phyloP scores from a whole-genome alignment of 1,140 invertebrate genomes.

The Drosophila aff. region DNA sequence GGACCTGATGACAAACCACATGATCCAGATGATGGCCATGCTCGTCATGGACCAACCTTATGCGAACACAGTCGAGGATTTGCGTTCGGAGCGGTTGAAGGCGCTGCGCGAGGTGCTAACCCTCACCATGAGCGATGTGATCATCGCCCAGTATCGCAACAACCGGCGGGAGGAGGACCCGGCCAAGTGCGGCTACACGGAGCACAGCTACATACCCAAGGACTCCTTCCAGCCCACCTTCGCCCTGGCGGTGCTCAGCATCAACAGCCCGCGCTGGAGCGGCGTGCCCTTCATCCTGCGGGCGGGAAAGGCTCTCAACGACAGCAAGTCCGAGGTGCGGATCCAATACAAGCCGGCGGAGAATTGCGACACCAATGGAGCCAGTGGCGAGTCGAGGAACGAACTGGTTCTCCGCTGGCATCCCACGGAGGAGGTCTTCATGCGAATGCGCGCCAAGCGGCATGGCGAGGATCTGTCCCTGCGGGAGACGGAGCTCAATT shows the following conservation, averaged over 20 bases:
- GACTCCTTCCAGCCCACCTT: slow-evolving; percentile 66
- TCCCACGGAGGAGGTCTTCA: slow-evolving; percentile 60
- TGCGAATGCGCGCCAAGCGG: slow-evolving; percentile 63
- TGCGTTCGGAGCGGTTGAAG: slow-evolving; percentile 53
- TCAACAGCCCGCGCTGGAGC: slow-evolving; percentile 59
- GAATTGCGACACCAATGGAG: slow-evolving; percentile 21
- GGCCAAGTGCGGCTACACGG: slow-evolving; percentile 58
- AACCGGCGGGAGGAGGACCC: slow-evolving; percentile 55
- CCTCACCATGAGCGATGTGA: slow-evolving; percentile 44
- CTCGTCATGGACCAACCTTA: slow-evolving; percentile 66
- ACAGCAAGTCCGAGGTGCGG: slow-evolving; percentile 61
- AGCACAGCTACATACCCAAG: slow-evolving; percentile 63
- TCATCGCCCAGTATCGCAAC: slow-evolving; percentile 65
- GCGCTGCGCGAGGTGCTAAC: slow-evolving; percentile 51
- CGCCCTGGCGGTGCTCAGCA: slow-evolving; percentile 48
- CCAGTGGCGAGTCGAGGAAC: slow-evolving; percentile 31
- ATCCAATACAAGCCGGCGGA: slow-evolving; percentile 61
- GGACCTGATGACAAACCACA: slow-evolving; percentile 68
- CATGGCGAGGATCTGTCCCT: slow-evolving; percentile 47
- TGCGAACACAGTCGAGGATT: slow-evolving; percentile 47
- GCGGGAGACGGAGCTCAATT: slow-evolving; percentile 45
- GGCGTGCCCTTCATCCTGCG: slow-evolving; percentile 69
- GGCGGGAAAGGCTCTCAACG: slow-evolving; percentile 64
- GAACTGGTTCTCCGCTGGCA: slow-evolving; percentile 57
- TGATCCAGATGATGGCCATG: slow-evolving; percentile 63